Conservation (phyloP, 2,797 vertebrate genomes). For the Chrysocyon brachyurus region DNA sequence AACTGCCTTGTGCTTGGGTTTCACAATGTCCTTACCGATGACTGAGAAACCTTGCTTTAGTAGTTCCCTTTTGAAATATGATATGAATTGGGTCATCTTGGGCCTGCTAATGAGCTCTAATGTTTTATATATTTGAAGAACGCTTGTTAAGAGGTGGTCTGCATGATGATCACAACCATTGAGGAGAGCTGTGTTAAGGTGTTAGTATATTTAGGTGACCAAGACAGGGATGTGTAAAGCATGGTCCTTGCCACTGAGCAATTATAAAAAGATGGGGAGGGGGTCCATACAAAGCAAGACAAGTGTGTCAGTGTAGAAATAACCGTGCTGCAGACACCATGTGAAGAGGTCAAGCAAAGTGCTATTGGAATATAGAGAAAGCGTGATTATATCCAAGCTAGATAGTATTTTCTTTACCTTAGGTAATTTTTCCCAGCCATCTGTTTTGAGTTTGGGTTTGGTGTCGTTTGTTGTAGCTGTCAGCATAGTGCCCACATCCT, state of each 20-base stretch:
- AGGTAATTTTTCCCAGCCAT: not conserved
- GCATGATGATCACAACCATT: not conserved
- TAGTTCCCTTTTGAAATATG: not conserved
- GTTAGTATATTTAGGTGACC: not conserved
- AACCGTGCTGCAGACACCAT: fast-evolving
- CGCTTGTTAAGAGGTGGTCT: not conserved
- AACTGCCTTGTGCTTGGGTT: not conserved
- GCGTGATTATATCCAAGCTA: not conserved
- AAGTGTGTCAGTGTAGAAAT: too few species aligned
- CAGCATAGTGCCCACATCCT: not conserved
- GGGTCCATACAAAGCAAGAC: not conserved
- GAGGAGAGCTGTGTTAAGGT: not conserved
- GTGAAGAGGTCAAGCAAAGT: not conserved
- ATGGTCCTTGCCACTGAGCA: not conserved
- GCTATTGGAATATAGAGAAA: not conserved
- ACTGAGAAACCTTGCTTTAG: not conserved
- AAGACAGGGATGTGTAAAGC: fast-evolving
- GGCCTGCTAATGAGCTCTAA: not conserved
- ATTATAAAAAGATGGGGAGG: not conserved
- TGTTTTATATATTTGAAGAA: not conserved
- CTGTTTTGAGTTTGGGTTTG: conserved; percentile 49
- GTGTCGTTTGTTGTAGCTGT: not conserved
- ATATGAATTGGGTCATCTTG: not conserved
- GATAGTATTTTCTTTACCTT: not conserved
- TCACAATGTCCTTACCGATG: not conserved